Conservation (phyloP, 2,888 invertebrate genomes). For the Rhingia rostrata region DNA sequence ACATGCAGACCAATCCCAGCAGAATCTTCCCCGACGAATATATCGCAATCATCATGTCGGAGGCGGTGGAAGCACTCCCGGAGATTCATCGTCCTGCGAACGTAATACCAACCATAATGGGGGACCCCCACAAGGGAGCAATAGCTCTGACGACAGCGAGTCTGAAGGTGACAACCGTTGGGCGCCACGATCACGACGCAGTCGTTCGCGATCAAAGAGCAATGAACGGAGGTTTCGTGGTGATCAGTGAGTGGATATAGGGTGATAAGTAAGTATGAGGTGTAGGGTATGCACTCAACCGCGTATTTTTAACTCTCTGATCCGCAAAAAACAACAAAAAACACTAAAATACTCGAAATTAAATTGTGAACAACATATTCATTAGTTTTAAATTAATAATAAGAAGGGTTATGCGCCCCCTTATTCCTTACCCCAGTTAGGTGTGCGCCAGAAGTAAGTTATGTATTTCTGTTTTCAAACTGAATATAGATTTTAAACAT, state of each 20-base stretch:
- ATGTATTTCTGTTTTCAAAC: slow-evolving; percentile 35
- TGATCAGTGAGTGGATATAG: slow-evolving; percentile 68
- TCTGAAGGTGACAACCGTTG: slow-evolving; percentile 76
- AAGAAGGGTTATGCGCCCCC: slow-evolving; percentile 8
- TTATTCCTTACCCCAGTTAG: slow-evolving; percentile 1
- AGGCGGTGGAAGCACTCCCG: slow-evolving; percentile 45
- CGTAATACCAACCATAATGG: slow-evolving; percentile 63
- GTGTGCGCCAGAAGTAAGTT: slow-evolving; percentile 28
- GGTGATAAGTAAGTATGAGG: slow-evolving; percentile 61
- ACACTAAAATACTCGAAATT: slow-evolving; percentile 63
- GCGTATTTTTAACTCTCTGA: slow-evolving; percentile 40
- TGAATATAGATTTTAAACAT: slow-evolving; percentile 41
- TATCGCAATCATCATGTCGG: slow-evolving; percentile 57
- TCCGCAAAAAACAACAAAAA: slow-evolving; percentile 6
- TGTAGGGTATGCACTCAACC: slow-evolving; percentile 52
- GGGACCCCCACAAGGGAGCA: slow-evolving; percentile 51
- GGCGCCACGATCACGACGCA: slow-evolving; percentile 76
- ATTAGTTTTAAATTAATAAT: slow-evolving; percentile 65
- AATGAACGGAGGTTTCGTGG: slow-evolving; percentile 76
- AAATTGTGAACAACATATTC: slow-evolving; percentile 71
- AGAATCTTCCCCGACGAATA: slow-evolving; percentile 61
- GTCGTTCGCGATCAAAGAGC: slow-evolving; percentile 77
- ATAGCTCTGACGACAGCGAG: slow-evolving; percentile 78
- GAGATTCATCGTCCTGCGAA: slow-evolving; percentile 64
- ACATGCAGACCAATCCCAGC: slow-evolving; percentile 51